These are phyloP conservation scores for Prionailurus bengalensis DNA, from an alignment of 2,113 vertebrate species.

Conservation along the genomic window DNA sequence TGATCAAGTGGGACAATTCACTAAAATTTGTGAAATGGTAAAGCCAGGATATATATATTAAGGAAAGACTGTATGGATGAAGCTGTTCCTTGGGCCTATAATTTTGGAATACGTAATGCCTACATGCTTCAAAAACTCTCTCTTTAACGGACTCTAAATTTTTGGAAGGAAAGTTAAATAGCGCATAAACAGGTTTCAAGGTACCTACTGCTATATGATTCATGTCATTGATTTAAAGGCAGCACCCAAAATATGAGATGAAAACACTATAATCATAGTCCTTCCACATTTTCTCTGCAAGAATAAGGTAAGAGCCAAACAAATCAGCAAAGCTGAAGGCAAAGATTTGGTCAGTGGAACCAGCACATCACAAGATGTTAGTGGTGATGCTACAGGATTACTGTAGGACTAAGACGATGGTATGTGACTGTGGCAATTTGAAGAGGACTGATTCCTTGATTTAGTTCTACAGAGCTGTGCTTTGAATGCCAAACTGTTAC, in stretches of 20 bases:
- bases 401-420: not conserved
- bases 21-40: constrained; percentile 32
- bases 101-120: not conserved
- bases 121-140: not conserved
- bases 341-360: not conserved
- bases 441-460: not conserved
- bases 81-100: not conserved
- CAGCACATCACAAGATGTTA: not conserved
- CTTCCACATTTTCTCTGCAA: constrained; percentile 1
- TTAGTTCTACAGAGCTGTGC: not conserved
- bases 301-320: not conserved
- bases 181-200: not conserved
- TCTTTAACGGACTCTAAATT: constrained; percentile 7
- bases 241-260: not conserved
- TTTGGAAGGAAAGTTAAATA: not conserved
- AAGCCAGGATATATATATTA: not conserved
- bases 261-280: not conserved
- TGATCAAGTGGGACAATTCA: not conserved
- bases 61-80: not conserved
- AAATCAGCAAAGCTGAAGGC: not conserved
- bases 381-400: not conserved
- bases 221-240: not conserved
- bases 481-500: not conserved
- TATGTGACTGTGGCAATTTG: not conserved
- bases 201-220: not conserved